phyloP scores from a whole-genome alignment of 2,888 invertebrate species.

The Strigamia transsilvanica region DNA sequence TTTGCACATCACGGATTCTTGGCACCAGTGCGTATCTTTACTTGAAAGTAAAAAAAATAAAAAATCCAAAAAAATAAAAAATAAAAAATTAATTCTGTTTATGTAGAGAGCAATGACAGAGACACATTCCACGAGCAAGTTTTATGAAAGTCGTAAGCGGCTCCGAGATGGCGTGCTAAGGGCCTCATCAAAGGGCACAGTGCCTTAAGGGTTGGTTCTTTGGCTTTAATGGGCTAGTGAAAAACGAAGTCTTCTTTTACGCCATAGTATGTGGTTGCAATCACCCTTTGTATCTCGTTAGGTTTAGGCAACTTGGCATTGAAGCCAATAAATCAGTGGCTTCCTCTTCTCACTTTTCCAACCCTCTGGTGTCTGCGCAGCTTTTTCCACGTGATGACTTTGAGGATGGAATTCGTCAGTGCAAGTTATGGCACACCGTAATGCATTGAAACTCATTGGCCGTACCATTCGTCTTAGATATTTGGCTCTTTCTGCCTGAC shows the following conservation, averaged over 20 bases:
- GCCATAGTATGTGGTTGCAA: conserved; percentile 1
- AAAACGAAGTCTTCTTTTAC: conserved; percentile 4
- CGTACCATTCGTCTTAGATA: conserved; percentile 11
- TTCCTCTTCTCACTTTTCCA: neutral
- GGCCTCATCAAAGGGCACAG: conserved; percentile 20
- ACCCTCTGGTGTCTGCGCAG: neutral
- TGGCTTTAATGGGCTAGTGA: conserved; percentile 17
- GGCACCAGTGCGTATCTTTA: neutral
- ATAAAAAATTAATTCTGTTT: conserved; percentile 7
- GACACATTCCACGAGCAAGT: conserved; percentile 1
- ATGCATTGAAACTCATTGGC: neutral
- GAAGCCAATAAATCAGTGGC: conserved; percentile 4
- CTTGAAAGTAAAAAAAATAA: too few species aligned
- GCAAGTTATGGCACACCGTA: neutral
- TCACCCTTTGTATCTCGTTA: conserved; percentile 20
- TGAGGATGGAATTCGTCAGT: conserved; percentile 26
- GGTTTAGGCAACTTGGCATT: neutral
- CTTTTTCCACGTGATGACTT: conserved; percentile 10
- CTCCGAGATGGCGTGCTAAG: conserved; percentile 7
- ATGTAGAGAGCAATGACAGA: neutral
- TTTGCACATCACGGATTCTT: neutral
- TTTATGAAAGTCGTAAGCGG: conserved; percentile 20
- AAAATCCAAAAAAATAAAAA: neutral
- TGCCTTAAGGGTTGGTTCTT: conserved; percentile 9
- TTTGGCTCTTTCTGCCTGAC: conserved; percentile 11